Conservation (phyloP, 1,140 invertebrate species). For the Daktulosphaira vitifoliae region DNA sequence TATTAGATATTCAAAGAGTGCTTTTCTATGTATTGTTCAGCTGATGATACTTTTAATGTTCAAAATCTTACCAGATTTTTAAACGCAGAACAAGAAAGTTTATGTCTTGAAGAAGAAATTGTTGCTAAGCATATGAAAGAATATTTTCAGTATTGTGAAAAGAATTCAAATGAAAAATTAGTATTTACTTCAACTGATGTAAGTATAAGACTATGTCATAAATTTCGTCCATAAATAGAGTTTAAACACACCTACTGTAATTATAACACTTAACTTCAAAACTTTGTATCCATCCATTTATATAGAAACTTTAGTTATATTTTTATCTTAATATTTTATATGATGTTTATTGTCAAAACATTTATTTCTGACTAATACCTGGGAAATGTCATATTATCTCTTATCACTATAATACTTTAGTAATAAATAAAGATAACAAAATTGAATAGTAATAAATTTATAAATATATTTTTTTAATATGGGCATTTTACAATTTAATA, state of each 20-base stretch:
- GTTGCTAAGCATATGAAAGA: constrained; percentile 23
- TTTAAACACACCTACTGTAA: constrained; percentile 1
- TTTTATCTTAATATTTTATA: too few species aligned
- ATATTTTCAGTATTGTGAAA: constrained; percentile 17
- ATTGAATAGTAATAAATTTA: too few species aligned
- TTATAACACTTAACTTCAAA: constrained; percentile 11
- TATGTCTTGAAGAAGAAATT: constrained; percentile 27
- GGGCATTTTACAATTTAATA: too few species aligned
- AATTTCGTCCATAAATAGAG: constrained; percentile 8
- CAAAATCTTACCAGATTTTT: constrained; percentile 21
- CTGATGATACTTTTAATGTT: neutral
- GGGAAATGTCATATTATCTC: constrained; percentile 16
- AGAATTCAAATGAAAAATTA: neutral
- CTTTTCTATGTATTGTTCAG: constrained; percentile 7
- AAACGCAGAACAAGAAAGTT: constrained; percentile 15
- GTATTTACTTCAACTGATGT: constrained; percentile 9
- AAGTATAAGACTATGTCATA: constrained; percentile 4
- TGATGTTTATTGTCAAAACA: too few species aligned
- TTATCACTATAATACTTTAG: neutral
- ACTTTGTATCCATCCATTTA: constrained; percentile 21
- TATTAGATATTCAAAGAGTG: constrained; percentile 16
- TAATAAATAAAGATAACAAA: too few species aligned
- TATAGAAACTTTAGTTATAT: too few species aligned
- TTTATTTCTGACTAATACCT: too few species aligned
- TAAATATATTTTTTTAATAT: too few species aligned